Evolutionary conservation across 1,140 invertebrate genomes (phyloP).

Genomic region (Drosophila funebris): DNA sequence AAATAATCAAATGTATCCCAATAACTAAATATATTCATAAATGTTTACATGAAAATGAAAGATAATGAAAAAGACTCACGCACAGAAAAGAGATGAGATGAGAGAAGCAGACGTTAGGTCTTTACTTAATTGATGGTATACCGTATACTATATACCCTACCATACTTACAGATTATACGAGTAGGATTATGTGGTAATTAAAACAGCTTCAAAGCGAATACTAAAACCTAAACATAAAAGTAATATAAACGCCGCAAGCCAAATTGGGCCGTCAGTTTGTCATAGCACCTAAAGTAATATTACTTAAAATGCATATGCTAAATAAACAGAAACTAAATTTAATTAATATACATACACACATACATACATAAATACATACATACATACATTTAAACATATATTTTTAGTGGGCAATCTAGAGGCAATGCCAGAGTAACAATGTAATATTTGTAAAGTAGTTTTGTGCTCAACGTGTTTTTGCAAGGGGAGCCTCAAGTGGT

Average conservation of each 20-base stretch:
- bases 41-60: slow-evolving; percentile 45
- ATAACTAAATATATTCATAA: slow-evolving; percentile 52
- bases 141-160: slow-evolving; percentile 13
- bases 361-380: slow-evolving; percentile 1
- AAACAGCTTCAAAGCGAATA: slow-evolving; percentile 45
- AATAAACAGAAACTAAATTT: slow-evolving; percentile 28
- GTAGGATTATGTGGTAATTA: slow-evolving; percentile 29
- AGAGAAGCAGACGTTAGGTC: slow-evolving; percentile 45
- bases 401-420: slow-evolving; percentile 43
- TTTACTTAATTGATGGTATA: slow-evolving; percentile 65
- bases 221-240: slow-evolving; percentile 30
- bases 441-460: slow-evolving; percentile 79
- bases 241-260: slow-evolving; percentile 46
- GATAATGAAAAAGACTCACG: slow-evolving; percentile 47
- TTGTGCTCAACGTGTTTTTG: slow-evolving; percentile 52
- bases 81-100: slow-evolving; percentile 23
- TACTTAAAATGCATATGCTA: slow-evolving; percentile 57
- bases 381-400: not conserved
- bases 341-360: slow-evolving; percentile 25
- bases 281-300: slow-evolving; percentile 68
- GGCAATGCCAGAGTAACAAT: slow-evolving; percentile 53
- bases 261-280: slow-evolving; percentile 63
- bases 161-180: slow-evolving; percentile 30
- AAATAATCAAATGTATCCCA: slow-evolving; percentile 32
- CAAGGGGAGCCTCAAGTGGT: slow-evolving; percentile 39